Percentiles rank a stretch among this genome's conserved stretches.
Evolutionary conservation across 37 sponge, comb jelly and placozoan species (phyloP).

Genomic region (Beroe forskalii): DNA sequence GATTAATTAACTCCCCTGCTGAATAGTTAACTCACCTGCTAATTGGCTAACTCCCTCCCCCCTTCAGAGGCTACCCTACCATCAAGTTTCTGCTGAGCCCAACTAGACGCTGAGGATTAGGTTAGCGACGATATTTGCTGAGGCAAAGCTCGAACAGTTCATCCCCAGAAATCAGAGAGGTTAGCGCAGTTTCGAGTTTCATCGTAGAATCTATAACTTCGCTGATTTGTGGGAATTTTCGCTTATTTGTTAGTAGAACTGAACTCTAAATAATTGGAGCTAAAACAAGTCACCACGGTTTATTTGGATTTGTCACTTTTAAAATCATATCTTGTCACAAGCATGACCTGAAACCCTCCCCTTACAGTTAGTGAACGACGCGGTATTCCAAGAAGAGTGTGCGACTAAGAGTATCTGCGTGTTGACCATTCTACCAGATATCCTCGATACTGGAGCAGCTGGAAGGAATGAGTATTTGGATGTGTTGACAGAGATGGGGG

Average conservation of each 20-base stretch:
- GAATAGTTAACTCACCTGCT: too few relatives aligned
- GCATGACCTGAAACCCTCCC: too few relatives aligned
- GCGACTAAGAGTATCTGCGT: conserved; percentile 83
- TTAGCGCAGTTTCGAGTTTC: conserved; percentile 60
- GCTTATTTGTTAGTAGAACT: too few relatives aligned
- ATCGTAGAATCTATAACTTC: too few relatives aligned
- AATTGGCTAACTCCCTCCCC: too few relatives aligned
- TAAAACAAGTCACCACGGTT: too few relatives aligned
- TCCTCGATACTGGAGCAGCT: conserved; percentile 87
- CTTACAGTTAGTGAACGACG: conserved; percentile 69
- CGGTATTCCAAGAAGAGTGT: conserved; percentile 80
- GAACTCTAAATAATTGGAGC: too few relatives aligned
- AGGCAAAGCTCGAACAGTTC: conserved; percentile 71
- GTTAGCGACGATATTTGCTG: conserved; percentile 82
- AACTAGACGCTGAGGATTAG: conserved; percentile 83
- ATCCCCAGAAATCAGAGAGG: conserved; percentile 92
- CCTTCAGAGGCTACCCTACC: conserved; percentile 91
- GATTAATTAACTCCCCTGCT: too few relatives aligned
- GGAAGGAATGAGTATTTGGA: conserved; percentile 76
- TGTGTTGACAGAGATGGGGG: conserved; percentile 68
- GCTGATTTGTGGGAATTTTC: too few relatives aligned
- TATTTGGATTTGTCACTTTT: too few relatives aligned
- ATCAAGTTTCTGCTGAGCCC: conserved; percentile 94
- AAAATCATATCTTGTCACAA: too few relatives aligned
- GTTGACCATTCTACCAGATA: conserved; percentile 90